phyloP scores from a whole-genome alignment of 2,113 vertebrate species.

The Dryoscopus gambensis region DNA sequence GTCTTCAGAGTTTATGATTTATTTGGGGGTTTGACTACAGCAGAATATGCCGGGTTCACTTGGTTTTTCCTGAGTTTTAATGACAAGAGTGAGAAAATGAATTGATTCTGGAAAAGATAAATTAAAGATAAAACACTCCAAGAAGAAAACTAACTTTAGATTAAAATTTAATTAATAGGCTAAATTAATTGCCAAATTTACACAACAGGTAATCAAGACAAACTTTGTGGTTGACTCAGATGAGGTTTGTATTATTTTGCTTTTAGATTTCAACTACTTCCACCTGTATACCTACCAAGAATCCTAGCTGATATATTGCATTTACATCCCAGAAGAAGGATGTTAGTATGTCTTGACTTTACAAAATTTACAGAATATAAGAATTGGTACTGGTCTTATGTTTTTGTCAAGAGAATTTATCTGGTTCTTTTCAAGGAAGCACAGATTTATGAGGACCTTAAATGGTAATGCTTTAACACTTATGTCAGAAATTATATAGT shows the following conservation, averaged over 20 bases:
- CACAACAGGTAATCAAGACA: neutral
- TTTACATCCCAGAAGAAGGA: neutral
- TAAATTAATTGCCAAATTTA: neutral
- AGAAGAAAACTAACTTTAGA: neutral
- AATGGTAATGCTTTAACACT: neutral
- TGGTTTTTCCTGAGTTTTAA: neutral
- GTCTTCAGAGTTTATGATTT: neutral
- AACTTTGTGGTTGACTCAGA: neutral
- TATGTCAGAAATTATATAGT: neutral
- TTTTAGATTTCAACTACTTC: neutral
- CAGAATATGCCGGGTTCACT: neutral
- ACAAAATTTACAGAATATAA: neutral
- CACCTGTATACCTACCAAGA: neutral
- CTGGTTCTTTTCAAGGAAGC: neutral
- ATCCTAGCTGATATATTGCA: neutral
- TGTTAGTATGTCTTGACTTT: neutral
- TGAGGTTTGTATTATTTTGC: neutral
- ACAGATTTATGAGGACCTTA: neutral
- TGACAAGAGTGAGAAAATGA: neutral
- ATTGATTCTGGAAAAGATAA: neutral
- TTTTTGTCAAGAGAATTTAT: neutral
- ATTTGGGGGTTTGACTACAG: neutral
- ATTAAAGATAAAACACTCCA: neutral
- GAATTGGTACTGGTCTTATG: neutral
- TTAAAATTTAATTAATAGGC: neutral